Base-by-base conservation (phyloP, 1,140 invertebrate species). In the Lordiphosa clarofinis region DNA sequence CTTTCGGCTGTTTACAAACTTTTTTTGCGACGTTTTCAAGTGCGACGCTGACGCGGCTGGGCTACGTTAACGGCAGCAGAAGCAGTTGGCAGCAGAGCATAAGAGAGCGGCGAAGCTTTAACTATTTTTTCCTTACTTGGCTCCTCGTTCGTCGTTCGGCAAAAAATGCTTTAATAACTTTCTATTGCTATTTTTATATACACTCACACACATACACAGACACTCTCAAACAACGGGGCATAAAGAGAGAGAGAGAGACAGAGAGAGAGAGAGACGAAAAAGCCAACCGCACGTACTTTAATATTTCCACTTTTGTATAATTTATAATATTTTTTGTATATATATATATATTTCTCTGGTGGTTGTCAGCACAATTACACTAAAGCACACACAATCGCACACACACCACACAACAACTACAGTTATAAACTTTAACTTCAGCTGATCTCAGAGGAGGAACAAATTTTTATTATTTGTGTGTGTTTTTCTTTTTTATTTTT, bases 111-210 rank as follows among this genome's bases (percentile, higher is more conserved):
- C 67, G 60, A 76, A 72, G 78, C 73, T 82, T 82, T 78, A 82
- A 82, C 78, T 82, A 78, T 82, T 84, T 82, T 63, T 63, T 56
- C 56, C 58, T 53, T 67, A 49, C 67, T 59, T 57, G 61, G 72
- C 54, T 61, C 56, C 72, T 49, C 56, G 69, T 63, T 66, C 55
- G 52, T 73, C 71, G 62, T 65, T 28, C 24, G 24, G 24, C 24
- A 28, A 28, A 28, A 28, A 28, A 28, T 19, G 63, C 55, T 78
- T 82, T 73, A 84, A 84, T 78, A 82, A 82, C 78, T 82, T 82
- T 82, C 78, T 84, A 82, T 84, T 78, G 78, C 73, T 82, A 84
- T 84, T 84, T 82, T 59, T 82, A 84, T 73, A 78, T 66, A 66
- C 49, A 49, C 62, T 57, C 21, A 57, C 11, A 70, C 39, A 19